Conservation (phyloP, 2,113 vertebrate genomes). For the Thymallus thymallus region DNA sequence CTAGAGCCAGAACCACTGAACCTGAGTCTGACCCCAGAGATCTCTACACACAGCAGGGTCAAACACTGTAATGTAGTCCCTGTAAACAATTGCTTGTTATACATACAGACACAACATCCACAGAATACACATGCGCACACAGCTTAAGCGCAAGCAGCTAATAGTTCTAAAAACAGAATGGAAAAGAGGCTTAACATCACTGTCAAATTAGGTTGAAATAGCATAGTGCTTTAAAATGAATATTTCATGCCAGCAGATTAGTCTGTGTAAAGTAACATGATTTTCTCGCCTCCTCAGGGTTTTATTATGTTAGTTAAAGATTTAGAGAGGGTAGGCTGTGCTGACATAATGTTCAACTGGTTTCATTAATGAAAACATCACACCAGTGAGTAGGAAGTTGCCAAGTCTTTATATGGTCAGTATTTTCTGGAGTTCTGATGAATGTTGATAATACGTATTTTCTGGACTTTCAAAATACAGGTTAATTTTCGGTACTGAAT, state of each 20-base stretch:
- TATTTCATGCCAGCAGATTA: neutral
- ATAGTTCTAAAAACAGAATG: neutral
- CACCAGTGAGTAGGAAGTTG: neutral
- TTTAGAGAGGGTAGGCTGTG: neutral
- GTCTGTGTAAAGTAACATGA: neutral
- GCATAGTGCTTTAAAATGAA: slow-evolving; percentile 2
- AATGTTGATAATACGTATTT: too few relatives aligned
- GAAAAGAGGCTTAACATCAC: neutral
- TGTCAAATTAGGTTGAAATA: neutral
- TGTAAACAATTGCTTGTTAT: neutral
- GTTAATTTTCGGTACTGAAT: too few relatives aligned
- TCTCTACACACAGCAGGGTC: too few relatives aligned
- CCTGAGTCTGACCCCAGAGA: too few relatives aligned
- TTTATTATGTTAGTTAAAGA: neutral
- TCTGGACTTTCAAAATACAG: too few relatives aligned
- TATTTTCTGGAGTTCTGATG: too few relatives aligned
- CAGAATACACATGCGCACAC: neutral
- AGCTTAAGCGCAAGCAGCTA: neutral
- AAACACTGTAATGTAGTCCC: too few relatives aligned
- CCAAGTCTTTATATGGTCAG: neutral
- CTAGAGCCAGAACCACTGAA: too few relatives aligned
- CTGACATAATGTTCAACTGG: neutral
- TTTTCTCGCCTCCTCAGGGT: neutral
- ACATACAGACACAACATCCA: neutral
- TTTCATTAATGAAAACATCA: neutral